A percentile compares a stretch with the other conserved stretches of the same genome.
phyloP scores from a whole-genome alignment of 2,113 vertebrate genomes.

The Caranx ignobilis region DNA sequence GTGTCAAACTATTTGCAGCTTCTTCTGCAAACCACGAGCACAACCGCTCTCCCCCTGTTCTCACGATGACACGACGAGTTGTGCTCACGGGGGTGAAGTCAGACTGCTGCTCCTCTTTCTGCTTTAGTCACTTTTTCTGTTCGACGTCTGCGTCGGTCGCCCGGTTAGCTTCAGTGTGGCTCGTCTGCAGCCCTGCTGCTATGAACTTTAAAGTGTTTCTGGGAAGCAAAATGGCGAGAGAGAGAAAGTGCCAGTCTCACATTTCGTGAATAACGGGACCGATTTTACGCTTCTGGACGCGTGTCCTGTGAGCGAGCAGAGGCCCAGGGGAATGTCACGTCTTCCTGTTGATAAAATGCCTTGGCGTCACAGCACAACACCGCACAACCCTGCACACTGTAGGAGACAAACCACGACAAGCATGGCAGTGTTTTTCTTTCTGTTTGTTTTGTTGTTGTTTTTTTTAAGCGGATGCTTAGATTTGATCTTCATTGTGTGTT shows the following conservation, averaged over 20 bases:
- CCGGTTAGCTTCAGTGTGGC: not conserved
- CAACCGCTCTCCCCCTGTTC: not conserved
- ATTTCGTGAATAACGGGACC: conserved; percentile 33
- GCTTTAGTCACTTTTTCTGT: conserved; percentile 14
- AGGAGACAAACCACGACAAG: conserved; percentile 11
- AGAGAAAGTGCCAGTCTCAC: conserved; percentile 52
- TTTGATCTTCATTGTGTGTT: not conserved
- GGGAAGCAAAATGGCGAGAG: conserved; percentile 27
- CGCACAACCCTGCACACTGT: conserved; percentile 39
- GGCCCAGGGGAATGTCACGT: conserved; percentile 41
- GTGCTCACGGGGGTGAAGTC: not conserved
- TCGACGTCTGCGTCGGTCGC: not conserved
- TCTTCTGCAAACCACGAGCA: conserved; percentile 26
- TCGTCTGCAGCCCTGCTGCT: conserved; percentile 15
- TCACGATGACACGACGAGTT: not conserved
- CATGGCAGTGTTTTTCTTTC: not conserved
- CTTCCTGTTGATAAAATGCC: conserved; percentile 71
- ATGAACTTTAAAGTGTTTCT: conserved; percentile 31
- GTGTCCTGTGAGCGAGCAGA: conserved; percentile 30
- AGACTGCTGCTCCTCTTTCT: conserved; percentile 16
- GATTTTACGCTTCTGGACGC: conserved; percentile 39
- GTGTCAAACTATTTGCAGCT: conserved; percentile 39
- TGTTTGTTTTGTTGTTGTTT: too few species aligned
- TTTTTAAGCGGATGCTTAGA: too few species aligned
- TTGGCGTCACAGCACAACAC: conserved; percentile 53